Conservation (phyloP, 2,888 invertebrate species). For the Deilephila porcellus region DNA sequence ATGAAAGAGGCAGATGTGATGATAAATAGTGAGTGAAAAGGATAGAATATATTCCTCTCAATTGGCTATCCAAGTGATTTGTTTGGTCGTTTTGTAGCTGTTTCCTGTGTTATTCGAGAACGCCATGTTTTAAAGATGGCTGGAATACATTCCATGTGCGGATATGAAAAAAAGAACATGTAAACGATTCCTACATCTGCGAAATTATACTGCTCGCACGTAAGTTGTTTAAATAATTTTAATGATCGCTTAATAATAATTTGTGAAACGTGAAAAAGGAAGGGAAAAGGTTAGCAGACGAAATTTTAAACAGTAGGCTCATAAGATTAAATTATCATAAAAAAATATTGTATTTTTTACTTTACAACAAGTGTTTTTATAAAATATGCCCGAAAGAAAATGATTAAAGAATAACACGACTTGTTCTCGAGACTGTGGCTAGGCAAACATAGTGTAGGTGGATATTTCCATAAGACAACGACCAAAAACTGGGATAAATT, state of each 20-base stretch:
- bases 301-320: no score
- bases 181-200: background rate
- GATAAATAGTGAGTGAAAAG: background rate
- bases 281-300: no score
- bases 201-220: no score
- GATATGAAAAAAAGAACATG: background rate
- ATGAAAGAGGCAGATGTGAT: background rate
- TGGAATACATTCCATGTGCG: background rate
- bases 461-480: background rate
- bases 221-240: no score
- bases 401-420: slow-evolving; percentile 15
- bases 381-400: background rate
- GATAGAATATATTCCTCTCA: background rate
- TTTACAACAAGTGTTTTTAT: background rate
- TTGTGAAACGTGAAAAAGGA: no score
- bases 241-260: no score
- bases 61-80: background rate
- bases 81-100: background rate
- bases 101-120: slow-evolving; percentile 6
- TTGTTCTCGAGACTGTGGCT: background rate
- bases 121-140: background rate
- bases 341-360: no score
- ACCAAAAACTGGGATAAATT: background rate
- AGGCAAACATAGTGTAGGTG: background rate
- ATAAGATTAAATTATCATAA: no score